phyloP scores from a whole-genome alignment of 2,888 invertebrate genomes.

The Acleris literana region DNA sequence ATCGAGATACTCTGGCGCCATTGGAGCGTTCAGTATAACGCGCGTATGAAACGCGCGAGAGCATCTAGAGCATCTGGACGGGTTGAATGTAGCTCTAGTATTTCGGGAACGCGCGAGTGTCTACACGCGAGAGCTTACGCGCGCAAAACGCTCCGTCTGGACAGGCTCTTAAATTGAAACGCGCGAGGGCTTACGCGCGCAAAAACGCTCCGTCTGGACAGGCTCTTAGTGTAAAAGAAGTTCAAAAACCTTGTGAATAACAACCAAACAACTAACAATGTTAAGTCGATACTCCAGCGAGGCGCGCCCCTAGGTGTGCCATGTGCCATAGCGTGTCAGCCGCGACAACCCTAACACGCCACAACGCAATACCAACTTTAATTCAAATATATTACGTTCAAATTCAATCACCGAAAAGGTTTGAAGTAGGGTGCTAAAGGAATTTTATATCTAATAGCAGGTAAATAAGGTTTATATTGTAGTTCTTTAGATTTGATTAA shows the following conservation, averaged over 20 bases:
- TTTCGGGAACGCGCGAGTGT: no score
- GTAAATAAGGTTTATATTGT: neutral
- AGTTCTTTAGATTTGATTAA: neutral
- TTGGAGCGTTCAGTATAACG: no score
- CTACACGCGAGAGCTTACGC: no score
- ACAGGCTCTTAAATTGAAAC: no score
- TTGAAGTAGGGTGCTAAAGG: neutral
- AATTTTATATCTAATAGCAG: neutral
- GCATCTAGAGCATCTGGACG: no score
- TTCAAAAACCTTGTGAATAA: neutral
- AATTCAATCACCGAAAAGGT: neutral
- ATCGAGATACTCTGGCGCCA: no score
- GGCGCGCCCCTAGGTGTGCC: slow-evolving; percentile 5
- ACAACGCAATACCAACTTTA: neutral
- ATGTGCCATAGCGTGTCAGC: neutral
- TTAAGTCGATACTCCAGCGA: slow-evolving; percentile 1
- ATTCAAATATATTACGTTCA: neutral
- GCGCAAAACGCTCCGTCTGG: no score
- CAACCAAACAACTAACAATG: neutral
- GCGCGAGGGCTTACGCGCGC: no score
- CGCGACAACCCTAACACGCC: neutral
- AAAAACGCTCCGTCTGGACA: no score
- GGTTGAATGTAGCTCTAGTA: no score
- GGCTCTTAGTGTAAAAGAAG: no score
- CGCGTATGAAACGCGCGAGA: no score